phyloP scores from a whole-genome alignment of 2,113 vertebrate genomes.

The Otocyon megalotis region DNA sequence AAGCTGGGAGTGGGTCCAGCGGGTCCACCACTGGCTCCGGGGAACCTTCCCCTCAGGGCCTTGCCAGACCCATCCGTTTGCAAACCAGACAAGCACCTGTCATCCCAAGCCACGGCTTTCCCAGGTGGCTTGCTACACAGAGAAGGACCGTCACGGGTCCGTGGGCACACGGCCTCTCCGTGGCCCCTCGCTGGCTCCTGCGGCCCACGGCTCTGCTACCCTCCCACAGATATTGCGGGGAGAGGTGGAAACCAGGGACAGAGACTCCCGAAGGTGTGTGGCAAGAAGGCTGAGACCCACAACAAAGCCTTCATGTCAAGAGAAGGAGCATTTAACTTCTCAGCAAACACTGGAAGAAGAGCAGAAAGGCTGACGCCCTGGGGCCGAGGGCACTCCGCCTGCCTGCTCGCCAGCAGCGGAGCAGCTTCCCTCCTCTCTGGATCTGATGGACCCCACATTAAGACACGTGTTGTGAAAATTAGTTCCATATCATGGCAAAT shows the following conservation, averaged over 20 bases:
- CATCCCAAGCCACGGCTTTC: background rate
- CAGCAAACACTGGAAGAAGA: too few relatives aligned
- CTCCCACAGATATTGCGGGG: background rate
- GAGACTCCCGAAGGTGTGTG: background rate
- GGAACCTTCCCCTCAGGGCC: background rate
- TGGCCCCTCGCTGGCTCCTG: fast-evolving
- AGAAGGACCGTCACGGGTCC: fast-evolving
- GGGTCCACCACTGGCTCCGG: background rate
- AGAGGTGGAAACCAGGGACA: background rate
- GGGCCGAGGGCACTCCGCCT: fast-evolving
- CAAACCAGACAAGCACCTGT: background rate
- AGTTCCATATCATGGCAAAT: background rate
- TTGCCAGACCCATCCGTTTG: background rate
- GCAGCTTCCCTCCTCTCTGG: background rate
- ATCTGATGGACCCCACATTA: fast-evolving
- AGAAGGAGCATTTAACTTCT: background rate
- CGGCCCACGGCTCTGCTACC: fast-evolving
- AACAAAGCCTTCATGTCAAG: too few relatives aligned
- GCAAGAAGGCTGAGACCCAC: background rate
- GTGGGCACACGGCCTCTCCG: background rate
- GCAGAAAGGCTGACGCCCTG: fast-evolving
- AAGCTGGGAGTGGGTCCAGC: background rate
- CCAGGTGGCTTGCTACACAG: background rate
- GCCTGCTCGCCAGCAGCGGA: fast-evolving
- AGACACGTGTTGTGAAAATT: background rate